phyloP scores from a whole-genome alignment of 1,140 invertebrate genomes.

The Heterodera schachtii region DNA sequence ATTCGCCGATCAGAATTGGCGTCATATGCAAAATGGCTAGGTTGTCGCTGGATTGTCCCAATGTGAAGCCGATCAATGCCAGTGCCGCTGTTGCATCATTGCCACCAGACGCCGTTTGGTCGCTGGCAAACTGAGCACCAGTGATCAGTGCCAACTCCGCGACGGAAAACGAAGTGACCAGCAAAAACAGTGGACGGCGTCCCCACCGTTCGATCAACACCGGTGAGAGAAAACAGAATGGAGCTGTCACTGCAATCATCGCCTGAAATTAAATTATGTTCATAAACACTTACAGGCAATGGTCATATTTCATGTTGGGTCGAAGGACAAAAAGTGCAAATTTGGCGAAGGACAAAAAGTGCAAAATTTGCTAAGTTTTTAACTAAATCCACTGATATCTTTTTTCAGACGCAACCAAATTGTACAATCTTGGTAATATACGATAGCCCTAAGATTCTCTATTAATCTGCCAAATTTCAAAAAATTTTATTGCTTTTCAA shows the following conservation, averaged over 20 bases:
- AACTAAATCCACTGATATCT: too few species aligned
- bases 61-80: slow-evolving; percentile 31
- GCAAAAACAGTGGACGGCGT: slow-evolving; percentile 33
- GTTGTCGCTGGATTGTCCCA: slow-evolving; percentile 22
- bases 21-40: slow-evolving; percentile 41
- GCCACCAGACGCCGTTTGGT: neutral
- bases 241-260: slow-evolving; percentile 25
- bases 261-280: neutral
- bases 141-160: slow-evolving; percentile 31
- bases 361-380: too few species aligned
- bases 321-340: too few species aligned
- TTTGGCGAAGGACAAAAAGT: too few species aligned
- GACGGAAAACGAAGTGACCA: slow-evolving; percentile 22
- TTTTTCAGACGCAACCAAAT: too few species aligned
- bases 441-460: too few species aligned
- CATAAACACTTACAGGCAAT: too few species aligned
- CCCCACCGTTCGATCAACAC: slow-evolving; percentile 34
- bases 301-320: too few species aligned
- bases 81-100: neutral
- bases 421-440: too few species aligned
- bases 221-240: slow-evolving; percentile 35
- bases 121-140: slow-evolving; percentile 5
- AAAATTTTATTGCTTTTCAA: too few species aligned
- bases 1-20: slow-evolving; percentile 29
- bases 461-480: too few species aligned